Base-by-base conservation (phyloP, 92 coral and sea anemone genomes). In the Isaurus tuberculatus region DNA sequence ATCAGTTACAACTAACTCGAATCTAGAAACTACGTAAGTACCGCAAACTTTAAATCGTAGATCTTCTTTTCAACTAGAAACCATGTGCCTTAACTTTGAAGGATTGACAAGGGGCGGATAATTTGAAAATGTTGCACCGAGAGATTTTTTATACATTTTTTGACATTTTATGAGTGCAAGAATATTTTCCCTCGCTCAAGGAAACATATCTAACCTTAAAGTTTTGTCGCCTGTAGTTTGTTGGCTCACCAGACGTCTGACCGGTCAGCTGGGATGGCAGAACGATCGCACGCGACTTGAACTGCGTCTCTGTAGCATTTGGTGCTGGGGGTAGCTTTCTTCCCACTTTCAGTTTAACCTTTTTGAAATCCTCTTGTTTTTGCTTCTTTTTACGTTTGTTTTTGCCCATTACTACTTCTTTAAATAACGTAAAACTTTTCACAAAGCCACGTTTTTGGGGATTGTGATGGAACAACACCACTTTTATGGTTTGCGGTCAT, bases 321-420 rank as follows among this genome's bases (percentile, higher is more conserved):
- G 85, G 85, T 9, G 97, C 97, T 37, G 88, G 89, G 40, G 95
- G 97, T 4, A 92, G 88, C 71, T 88, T 91, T 80, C 91, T 92
- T 36, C 99, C 99, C 43, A 97, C 98, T 65, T 91, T 97, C 2
- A 97, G 89, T 89, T 94, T 97, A 75, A 92, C 91, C 72, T 97
- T 97, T 86, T 94, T 95, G 65, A 97, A 97, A 86, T 97, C 98
- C 65, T 91, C 92, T 48, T 97, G 91, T 44, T 88, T 97, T 17
- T 90, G 91, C 80, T 89, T 94, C 83, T 89, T 92, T 79, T 94
- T 97, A 34, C 99, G 79, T 57, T 92, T 97, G 73, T 87, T 97
- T 74, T 94, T 96, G 19, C 92, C 93, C 99, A 95, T 95, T 53
- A 49, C 74, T 37, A 20, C 34, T 49, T 19, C 16, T 43, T 32